Evolutionary conservation across 2,113 vertebrate species (phyloP), one percentile per base, ranked within the genome.

Genomic region (Istiophorus platypterus): DNA sequence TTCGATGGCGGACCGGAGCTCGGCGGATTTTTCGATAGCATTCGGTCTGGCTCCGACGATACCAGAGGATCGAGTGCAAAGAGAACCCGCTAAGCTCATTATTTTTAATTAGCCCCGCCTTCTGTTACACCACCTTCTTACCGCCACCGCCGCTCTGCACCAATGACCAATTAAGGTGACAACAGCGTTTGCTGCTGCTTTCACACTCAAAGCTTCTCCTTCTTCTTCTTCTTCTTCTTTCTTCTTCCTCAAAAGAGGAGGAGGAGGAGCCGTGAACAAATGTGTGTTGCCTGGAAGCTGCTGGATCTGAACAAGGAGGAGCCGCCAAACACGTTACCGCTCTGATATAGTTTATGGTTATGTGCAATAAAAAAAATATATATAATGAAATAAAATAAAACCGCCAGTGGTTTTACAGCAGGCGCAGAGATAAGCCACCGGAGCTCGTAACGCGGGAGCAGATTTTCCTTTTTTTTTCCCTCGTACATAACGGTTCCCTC

Each of bases 51-150:
- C 49, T 66, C 20, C 49, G 18, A 62, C 27, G 4, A 22, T 18
- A 42, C 54, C 12, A 51, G 45, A 34, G 14, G 45, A 22, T 49
- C 31, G 18, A 4, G 15, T 45, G n/a, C 9, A 29, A 49, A 6
- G 24, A 20, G 20, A 27, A 49, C 64, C 17, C 26, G 14, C 45
- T 22, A 13, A 54, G 6, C 9, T 37, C 52, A 42, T 61, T 61
- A 73, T 39, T 54, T 70, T 70, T 54, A 70, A 54, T 31, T 22
- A 61, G 70, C 13, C 57, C 24, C 39, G n/a, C 18, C 20, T 63
- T 57, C 37, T 64, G 15, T 68, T 18, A 37, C 8, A 0, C 39
- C 49, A 65, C 29, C 13, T 72, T 59, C 24, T 51, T 31, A 63
- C 9, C 14, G 1, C 63, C 31, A 57, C 11, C 20, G 20, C 29